These are phyloP conservation scores for Ramphastos sulfuratus DNA, from an alignment of 2,113 vertebrate genomes.

Conservation along the genomic window DNA sequence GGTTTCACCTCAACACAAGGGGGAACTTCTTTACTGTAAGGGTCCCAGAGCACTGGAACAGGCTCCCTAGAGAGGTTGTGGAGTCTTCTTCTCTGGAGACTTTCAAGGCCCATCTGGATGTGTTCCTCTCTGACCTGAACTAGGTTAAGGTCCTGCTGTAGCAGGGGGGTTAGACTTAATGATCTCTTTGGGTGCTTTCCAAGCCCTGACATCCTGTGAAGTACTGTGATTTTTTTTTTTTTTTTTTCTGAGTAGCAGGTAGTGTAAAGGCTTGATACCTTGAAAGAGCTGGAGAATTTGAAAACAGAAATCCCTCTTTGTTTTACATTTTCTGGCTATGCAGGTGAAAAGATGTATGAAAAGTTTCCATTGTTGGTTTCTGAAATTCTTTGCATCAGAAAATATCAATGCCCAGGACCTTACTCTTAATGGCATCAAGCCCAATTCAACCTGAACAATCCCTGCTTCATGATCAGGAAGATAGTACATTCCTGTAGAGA, in stretches of 20 bases:
- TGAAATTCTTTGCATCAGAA: slow-evolving; percentile 23
- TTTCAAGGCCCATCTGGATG: too few species aligned
- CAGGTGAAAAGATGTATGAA: background rate
- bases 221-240: background rate
- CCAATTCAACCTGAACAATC: background rate
- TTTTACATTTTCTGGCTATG: slow-evolving; percentile 22
- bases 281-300: slow-evolving; percentile 9
- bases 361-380: background rate
- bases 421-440: background rate
- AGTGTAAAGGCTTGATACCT: background rate
- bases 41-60: too few species aligned
- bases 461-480: background rate
- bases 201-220: background rate
- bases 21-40: too few species aligned
- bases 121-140: too few species aligned
- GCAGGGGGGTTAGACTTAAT: too few species aligned
- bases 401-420: background rate
- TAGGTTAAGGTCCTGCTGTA: too few species aligned
- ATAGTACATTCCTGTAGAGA: background rate
- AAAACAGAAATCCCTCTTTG: background rate
- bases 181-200: too few species aligned
- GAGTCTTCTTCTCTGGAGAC: too few species aligned
- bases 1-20: too few species aligned
- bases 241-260: background rate
- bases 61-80: too few species aligned